Base-by-base conservation (phyloP, 2,797 vertebrate species). In the Phoebastria nigripes region DNA sequence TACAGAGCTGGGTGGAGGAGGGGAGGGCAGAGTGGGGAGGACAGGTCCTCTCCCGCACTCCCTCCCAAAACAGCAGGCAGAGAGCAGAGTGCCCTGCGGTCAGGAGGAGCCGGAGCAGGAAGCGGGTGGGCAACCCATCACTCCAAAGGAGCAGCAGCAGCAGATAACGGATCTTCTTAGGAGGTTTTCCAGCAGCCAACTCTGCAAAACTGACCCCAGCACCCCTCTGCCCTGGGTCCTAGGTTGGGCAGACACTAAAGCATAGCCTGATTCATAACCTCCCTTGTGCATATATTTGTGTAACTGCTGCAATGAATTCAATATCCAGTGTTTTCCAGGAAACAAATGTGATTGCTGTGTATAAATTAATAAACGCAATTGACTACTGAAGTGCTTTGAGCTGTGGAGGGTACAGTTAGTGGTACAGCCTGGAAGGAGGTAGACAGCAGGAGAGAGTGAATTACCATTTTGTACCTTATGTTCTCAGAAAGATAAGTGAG, bases 401-500 rank as follows among this genome's bases (percentile, higher is more conserved):
- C 54, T 20, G 3, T 56, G 76, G 63, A 82, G 37, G 22, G 16
- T 82, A 74, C 55, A 52, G 31, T 72, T 78, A 92, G 77, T 87
- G 46, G 82, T 67, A 78, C 35, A 92, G 78, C 77, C 80, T 92
- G 61, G 85, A 90, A 87, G 74, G 67, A 94, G 82, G 74, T 17
- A 93, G 88, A 73, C 76, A 89, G 74, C 78, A 85, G 63, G 46
- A 72, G 46, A 72, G 71, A 92, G 42, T 70, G 86, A 94, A 82
- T 90, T 94, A 87, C 66, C 37, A 82, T 92, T 96, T 95, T 90
- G 58, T 85, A 54, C 65, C 87, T 83, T 89, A 83, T 69, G 71
- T 95, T 93, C 78, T 74, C 91, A 85, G 67, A 78, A 96, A 95
- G 85, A 58, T 95, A 93, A 95, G 73, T 63, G 85, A 96, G 95